Evolutionary conservation across 2,888 invertebrate species (phyloP), one percentile per base, ranked within the genome.

Genomic region (Synanthedon tipuliformis): DNA sequence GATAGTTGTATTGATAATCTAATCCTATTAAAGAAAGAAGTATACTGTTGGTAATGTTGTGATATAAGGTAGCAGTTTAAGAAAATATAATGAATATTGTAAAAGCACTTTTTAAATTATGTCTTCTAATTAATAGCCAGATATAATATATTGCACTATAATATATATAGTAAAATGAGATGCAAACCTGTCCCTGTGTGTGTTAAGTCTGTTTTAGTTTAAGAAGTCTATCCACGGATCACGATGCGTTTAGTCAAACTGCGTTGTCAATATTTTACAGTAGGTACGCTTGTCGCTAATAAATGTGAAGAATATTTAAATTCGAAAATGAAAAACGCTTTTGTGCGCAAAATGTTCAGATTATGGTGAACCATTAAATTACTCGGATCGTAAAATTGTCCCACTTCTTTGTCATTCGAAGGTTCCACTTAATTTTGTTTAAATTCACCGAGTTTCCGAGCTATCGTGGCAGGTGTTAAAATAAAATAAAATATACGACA

Each of bases 341-440:
- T 63, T 64, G 57, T 54, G 51, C 57, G 55, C 55, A 55, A 61
- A 68, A 69, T 65, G 64, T 68, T 56, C 54, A 54, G 56, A 56
- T 54, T 56, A 53, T 54, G 23, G 45, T 52, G 51, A 50, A 54
- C 54, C 61, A 65, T 75, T 69, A 69, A 73, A 72, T 72, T 68
- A 69, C 67, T 60, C 55, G 63, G 61, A 63, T 70, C 64, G 64
- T 73, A 68, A 68, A 71, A 68, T 68, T 66, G 68, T 66, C 67
- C 59, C 53, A 64, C 62, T 61, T 61, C 55, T 64, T 63, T 64
- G 66, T 68, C 61, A 67, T 62, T 63, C 58, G 63, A 65, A 71
- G 68, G 71, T 71, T 71, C 65, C 65, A 61, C 68, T 69, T 74
- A 73, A 74, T 76, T 75, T 69, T 62, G 69, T 72, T 65, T 64